Percentiles rank a stretch among this genome's conserved stretches.
phyloP scores from a whole-genome alignment of 2,888 invertebrate species.

The Cabera pusaria region DNA sequence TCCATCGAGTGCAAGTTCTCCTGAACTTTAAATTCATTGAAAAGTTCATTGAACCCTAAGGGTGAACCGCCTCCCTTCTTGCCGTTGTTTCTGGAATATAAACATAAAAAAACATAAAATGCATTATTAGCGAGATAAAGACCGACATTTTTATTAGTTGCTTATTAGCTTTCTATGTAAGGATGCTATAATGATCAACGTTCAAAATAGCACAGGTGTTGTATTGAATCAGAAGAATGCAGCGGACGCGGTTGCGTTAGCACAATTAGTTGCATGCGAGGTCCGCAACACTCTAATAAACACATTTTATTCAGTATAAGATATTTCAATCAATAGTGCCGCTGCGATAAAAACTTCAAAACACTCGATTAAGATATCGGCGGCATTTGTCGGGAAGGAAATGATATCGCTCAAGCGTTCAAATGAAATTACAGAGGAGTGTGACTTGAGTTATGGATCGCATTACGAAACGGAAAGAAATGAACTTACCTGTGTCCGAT shows the following conservation, averaged over 20 bases:
- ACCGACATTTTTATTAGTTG: too few species aligned
- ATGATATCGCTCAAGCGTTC: conserved; percentile 46
- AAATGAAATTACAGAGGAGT: conserved; percentile 43
- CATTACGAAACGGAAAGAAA: conserved; percentile 41
- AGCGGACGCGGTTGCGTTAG: conserved; percentile 66
- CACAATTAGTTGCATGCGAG: conserved; percentile 69
- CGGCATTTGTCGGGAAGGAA: conserved; percentile 49
- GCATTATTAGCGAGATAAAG: conserved; percentile 8
- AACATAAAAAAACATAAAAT: conserved; percentile 11
- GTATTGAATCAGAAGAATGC: conserved; percentile 64
- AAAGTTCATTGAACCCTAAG: conserved; percentile 93
- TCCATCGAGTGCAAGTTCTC: conserved; percentile 95
- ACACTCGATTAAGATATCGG: conserved; percentile 44
- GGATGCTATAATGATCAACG: conserved; percentile 15
- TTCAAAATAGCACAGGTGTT: conserved; percentile 38
- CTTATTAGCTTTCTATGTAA: conserved; percentile 27
- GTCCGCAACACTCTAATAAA: conserved; percentile 65
- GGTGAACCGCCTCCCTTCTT: conserved; percentile 89
- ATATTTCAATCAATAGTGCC: conserved; percentile 15
- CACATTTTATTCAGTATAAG: conserved; percentile 56
- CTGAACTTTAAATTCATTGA: conserved; percentile 93
- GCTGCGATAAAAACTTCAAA: conserved; percentile 20
- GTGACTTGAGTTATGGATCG: conserved; percentile 39
- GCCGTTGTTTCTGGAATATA: conserved; percentile 82
- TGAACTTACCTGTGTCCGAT: conserved; percentile 84